Base-by-base conservation (phyloP, 2,113 vertebrate species). In the Chauna torquata region DNA sequence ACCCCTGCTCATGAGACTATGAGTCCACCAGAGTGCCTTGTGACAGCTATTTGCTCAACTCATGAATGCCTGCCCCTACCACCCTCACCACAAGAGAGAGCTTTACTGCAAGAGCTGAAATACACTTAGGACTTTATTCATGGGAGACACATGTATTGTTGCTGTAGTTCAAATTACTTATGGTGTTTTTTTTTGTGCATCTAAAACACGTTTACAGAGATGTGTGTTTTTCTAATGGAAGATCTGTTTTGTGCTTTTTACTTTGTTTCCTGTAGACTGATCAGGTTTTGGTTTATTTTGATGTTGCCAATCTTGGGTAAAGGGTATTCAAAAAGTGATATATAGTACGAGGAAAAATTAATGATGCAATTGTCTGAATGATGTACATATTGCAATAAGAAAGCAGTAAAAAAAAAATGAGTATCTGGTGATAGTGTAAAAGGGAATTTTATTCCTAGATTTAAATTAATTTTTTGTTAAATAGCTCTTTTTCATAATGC, bases 1-100 rank as follows among this genome's bases (percentile, higher is more conserved):
- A 79, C 87, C 17, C 6, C n/a, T 5, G 5, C 61, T 75, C 32
- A 17, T 0, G 0, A 52, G 32, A n/a, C 61, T 44, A 1, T 1
- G 12, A 32, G 27, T 7, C 47, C 28, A 12, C 32, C 42, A 38
- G 64, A 17, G 13, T 34, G 27, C 45, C 42, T 79, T 2, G 3
- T 59, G 65, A 71, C n/a, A 1, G 1, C 59, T 49, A 38, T 68
- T 58, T 34, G 20, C 50, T 82, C 47, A 45, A 12, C 14, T 36
- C 9, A 11, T 72, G 17, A 19, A 47, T 55, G 42, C 55, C 11
- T 5, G 12, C 24, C 65, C 57, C 57, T 47, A 38, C 44, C 25
- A 12, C 42, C 42, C 17, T 36, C 23, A 4, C 17, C 5, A 4
- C 32, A 68, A 65, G 32, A 49, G 32, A 76, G 12, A 47, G 64